Evolutionary conservation across 1,140 invertebrate genomes (phyloP).

Genomic region (Schlechtendalia chinensis): DNA sequence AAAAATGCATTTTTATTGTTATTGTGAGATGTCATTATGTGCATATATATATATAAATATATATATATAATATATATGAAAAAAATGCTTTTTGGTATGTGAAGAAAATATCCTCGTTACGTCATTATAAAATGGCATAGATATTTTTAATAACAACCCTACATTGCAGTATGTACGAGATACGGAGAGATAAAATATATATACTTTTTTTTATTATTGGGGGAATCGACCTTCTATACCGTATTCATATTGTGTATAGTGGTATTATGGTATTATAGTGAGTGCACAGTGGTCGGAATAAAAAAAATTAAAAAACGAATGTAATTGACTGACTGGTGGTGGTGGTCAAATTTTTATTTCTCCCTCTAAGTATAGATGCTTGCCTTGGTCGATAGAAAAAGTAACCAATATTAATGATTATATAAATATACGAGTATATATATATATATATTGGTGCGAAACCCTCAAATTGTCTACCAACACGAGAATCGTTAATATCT

Average conservation of each 20-base stretch:
- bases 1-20: neutral
- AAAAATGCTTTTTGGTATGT: neutral
- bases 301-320: neutral
- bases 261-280: neutral
- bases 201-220: neutral
- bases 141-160: no score
- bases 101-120: neutral
- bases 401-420: slow-evolving; percentile 41
- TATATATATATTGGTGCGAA: neutral
- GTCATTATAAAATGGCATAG: no score
- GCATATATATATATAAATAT: neutral
- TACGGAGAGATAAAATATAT: neutral
- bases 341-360: slow-evolving; percentile 21
- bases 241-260: neutral
- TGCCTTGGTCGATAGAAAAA: neutral
- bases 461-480: slow-evolving; percentile 42
- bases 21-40: neutral
- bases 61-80: neutral
- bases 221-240: neutral
- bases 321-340: neutral
- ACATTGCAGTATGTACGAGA: neutral
- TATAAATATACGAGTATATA: neutral
- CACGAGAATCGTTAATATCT: slow-evolving; percentile 49
- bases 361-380: slow-evolving; percentile 12
- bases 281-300: neutral